Evolutionary conservation across 2,888 invertebrate species (phyloP), one percentile per base, ranked within the genome.

Genomic region (Geophilus truncorum): DNA sequence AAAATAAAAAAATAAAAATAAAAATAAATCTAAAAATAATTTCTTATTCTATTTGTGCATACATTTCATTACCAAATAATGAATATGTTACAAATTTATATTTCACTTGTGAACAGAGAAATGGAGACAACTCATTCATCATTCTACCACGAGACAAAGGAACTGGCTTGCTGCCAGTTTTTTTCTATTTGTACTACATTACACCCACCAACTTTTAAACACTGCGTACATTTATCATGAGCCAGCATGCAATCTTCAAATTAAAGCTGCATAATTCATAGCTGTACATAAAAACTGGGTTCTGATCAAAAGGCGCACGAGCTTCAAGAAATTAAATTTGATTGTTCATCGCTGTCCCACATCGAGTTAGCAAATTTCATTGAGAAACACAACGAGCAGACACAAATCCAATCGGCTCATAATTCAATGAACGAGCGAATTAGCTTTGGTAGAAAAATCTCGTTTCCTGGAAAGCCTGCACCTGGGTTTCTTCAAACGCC

Each of bases 171-270:
- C 0, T 70, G 70, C 70, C 70, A 70, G 70, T 25, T 70, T 70
- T 70, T 70, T 70, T 70, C 70, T 70, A 70, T 70, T 70, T 70
- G 70, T 70, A 70, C 70, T 70, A 23, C 70, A 70, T 70, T 70
- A 70, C 70, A 70, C 70, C 70, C 70, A 70, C 70, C 70, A 70
- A 70, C 25, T 70, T 70, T 70, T 70, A 70, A 70, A 70, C 70
- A 70, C 70, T 70, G 28, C 70, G 70, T 70, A 70, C 70, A 70
- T 70, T 70, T 70, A 70, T 70, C 70, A 70, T 70, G 70, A 70
- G 70, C 70, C 70, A 28, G 28, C 70, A 70, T 70, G 70, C 70
- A 70, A 70, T 70, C 70, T 70, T 70, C 70, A 70, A 70, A 70
- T 70, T 70, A 70, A 70, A 70, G 70, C 70, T 70, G 70, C 70